Evolutionary conservation across 53 echinoderm and acorn worm genomes (phyloP).

Genomic region (Holothuria scabra): DNA sequence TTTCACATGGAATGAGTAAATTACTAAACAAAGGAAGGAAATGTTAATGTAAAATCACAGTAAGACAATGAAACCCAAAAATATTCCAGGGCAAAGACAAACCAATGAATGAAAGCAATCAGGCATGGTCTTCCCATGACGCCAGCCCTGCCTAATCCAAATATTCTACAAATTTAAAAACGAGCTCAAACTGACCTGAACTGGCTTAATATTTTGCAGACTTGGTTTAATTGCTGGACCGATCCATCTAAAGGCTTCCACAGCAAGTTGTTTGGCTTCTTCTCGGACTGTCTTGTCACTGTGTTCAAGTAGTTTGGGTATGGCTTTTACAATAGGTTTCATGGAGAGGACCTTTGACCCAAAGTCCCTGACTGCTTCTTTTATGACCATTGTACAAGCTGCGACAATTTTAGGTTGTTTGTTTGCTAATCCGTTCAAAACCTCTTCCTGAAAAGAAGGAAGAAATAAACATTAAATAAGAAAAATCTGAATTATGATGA

Average conservation of each 20-base stretch:
- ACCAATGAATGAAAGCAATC: too few species aligned
- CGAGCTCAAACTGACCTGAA: too few species aligned
- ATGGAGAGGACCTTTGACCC: conserved; percentile 86
- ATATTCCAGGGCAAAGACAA: too few species aligned
- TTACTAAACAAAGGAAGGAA: too few species aligned
- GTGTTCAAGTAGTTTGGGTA: conserved; percentile 84
- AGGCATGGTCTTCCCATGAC: too few species aligned
- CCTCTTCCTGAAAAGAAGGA: conserved; percentile 73
- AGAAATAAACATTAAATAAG: neutral
- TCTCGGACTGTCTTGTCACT: conserved; percentile 93
- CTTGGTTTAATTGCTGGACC: conserved; percentile 83
- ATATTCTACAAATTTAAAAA: too few species aligned
- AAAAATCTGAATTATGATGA: too few species aligned
- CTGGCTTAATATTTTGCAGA: conserved; percentile 88
- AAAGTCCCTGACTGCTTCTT: conserved; percentile 77
- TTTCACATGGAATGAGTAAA: too few species aligned
- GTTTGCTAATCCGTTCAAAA: conserved; percentile 87
- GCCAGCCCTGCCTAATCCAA: too few species aligned
- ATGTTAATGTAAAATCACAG: too few species aligned
- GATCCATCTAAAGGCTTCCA: conserved; percentile 87
- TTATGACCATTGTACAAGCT: conserved; percentile 77
- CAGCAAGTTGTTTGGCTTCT: conserved; percentile 79
- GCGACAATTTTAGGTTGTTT: conserved; percentile 94
- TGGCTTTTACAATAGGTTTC: conserved; percentile 85
- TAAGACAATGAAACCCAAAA: too few species aligned